Percentiles rank a stretch among this genome's conserved stretches.
Conservation (phyloP, 2,888 invertebrate genomes). For the Heliconius ismenius region DNA sequence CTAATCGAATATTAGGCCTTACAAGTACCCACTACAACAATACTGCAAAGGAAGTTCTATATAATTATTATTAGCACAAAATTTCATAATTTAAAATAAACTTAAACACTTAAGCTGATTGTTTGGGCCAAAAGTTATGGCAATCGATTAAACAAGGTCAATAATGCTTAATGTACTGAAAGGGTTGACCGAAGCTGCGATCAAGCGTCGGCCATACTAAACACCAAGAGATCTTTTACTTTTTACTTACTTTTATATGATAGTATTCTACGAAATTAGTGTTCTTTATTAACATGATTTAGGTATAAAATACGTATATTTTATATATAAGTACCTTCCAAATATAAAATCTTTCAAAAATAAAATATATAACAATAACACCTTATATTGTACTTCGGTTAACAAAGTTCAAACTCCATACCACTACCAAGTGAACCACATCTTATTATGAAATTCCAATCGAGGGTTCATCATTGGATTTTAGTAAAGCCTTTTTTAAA, state of each 20-base stretch:
- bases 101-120: conserved; percentile 19
- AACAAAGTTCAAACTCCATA: background rate
- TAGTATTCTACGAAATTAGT: too few relatives aligned
- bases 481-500: background rate
- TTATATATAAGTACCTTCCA: too few relatives aligned
- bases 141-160: conserved; percentile 36
- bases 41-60: background rate
- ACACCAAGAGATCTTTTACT: conserved; percentile 17
- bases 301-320: too few relatives aligned
- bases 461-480: background rate
- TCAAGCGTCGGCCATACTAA: conserved; percentile 28
- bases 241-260: background rate
- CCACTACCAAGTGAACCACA: too few relatives aligned
- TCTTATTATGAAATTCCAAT: background rate
- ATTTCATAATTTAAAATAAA: background rate
- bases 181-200: conserved; percentile 30
- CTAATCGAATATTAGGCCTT: background rate
- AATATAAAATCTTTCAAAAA: too few relatives aligned
- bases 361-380: too few relatives aligned
- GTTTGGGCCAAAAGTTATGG: conserved; percentile 18
- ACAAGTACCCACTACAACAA: background rate
- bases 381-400: background rate
- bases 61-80: background rate
- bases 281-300: too few relatives aligned
- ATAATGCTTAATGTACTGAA: conserved; percentile 40